phyloP scores from a whole-genome alignment of 1,140 invertebrate species.

The Leptoteleia sp. region DNA sequence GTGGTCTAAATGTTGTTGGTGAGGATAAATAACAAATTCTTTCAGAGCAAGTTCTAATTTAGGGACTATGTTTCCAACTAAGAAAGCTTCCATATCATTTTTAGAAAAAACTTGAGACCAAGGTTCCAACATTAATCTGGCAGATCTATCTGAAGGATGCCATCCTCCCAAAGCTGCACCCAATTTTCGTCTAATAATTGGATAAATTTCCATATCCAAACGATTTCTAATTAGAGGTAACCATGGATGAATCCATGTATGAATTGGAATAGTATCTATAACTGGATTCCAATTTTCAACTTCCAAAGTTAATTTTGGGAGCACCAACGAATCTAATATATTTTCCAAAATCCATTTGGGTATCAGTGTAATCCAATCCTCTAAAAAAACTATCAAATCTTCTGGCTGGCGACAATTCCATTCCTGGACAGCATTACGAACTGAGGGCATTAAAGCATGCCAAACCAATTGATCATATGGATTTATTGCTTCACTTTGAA shows the following conservation, averaged over 20 bases:
- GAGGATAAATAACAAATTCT: constrained; percentile 92
- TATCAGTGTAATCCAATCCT: constrained; percentile 90
- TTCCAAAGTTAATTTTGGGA: constrained; percentile 89
- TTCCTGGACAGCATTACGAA: constrained; percentile 85
- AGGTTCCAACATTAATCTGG: constrained; percentile 93
- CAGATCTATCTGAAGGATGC: constrained; percentile 96
- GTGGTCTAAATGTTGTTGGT: constrained; percentile 89
- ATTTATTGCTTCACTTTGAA: constrained; percentile 84
- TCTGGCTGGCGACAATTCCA: constrained; percentile 90
- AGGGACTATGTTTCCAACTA: constrained; percentile 94
- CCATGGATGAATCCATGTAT: constrained; percentile 99
- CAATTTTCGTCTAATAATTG: constrained; percentile 95
- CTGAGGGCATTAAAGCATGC: constrained; percentile 93
- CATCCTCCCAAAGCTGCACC: constrained; percentile 92
- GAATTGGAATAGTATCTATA: constrained; percentile 95
- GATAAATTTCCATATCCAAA: constrained; percentile 91
- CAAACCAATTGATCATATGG: constrained; percentile 92
- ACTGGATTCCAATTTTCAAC: constrained; percentile 97
- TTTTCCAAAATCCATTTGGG: constrained; percentile 92
- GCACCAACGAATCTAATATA: constrained; percentile 89
- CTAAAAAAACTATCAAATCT: constrained; percentile 89
- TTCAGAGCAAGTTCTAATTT: constrained; percentile 90
- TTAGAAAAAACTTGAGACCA: constrained; percentile 94
- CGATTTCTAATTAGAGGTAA: constrained; percentile 87
- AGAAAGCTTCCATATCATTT: constrained; percentile 91